These are phyloP conservation scores for Propithecus perrieri DNA, from an alignment of 2,797 vertebrate genomes.

Conservation along the genomic window DNA sequence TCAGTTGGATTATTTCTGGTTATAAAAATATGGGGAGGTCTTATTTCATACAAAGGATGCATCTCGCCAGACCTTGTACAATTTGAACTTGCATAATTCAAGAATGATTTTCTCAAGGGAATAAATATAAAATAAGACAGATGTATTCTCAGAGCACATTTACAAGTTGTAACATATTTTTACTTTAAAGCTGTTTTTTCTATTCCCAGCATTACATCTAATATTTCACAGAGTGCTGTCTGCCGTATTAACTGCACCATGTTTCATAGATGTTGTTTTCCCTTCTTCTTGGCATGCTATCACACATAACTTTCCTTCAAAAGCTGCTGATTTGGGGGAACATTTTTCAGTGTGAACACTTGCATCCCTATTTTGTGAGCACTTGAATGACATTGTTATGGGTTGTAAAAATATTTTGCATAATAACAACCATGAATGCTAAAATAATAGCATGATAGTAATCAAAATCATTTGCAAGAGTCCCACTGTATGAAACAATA, in stretches of 20 bases:
- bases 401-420: background rate
- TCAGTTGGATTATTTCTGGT: slow-evolving; percentile 38
- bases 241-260: background rate
- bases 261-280: background rate
- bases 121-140: slow-evolving; percentile 63
- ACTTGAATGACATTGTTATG: background rate
- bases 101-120: slow-evolving; percentile 52
- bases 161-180: slow-evolving; percentile 47
- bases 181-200: background rate
- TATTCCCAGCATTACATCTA: background rate
- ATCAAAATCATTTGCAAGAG: background rate
- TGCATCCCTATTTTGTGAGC: background rate
- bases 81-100: slow-evolving; percentile 60
- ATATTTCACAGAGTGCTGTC: background rate
- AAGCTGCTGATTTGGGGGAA: background rate
- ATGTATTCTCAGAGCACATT: slow-evolving; percentile 38
- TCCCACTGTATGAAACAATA: background rate
- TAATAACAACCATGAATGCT: background rate
- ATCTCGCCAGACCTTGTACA: slow-evolving; percentile 31
- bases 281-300: background rate
- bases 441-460: background rate
- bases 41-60: slow-evolving; percentile 52
- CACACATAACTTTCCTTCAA: background rate
- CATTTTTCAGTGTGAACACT: background rate
- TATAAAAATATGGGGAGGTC: slow-evolving; percentile 51